Percentiles rank a stretch among this genome's conserved stretches.
Evolutionary conservation across 2,113 vertebrate genomes (phyloP).

Genomic region (Saguinus midas): DNA sequence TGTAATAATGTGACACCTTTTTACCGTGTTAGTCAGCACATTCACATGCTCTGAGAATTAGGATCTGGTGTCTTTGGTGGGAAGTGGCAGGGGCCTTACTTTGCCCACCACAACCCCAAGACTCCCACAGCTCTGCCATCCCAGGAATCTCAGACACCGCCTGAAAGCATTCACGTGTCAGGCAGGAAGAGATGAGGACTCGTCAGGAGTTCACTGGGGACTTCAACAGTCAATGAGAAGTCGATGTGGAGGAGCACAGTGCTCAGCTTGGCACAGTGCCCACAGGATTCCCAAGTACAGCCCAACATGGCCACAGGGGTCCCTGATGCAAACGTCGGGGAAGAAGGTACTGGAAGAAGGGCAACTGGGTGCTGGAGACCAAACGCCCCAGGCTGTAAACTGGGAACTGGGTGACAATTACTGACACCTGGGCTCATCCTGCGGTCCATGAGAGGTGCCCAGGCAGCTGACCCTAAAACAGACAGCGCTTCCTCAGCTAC

Average conservation of each 20-base stretch:
- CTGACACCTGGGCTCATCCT: not conserved
- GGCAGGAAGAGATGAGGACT: too few species aligned
- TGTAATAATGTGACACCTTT: not conserved
- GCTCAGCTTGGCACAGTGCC: rapidly evolving
- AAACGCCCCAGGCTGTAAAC: not conserved
- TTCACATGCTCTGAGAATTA: not conserved
- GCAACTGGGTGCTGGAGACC: not conserved
- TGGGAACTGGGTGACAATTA: not conserved
- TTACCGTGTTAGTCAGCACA: not conserved
- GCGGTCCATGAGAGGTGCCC: not conserved
- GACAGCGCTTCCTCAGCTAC: not conserved
- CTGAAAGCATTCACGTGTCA: rapidly evolving
- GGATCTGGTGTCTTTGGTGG: not conserved
- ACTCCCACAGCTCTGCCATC: not conserved
- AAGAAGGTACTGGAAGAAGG: not conserved
- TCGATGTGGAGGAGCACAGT: not conserved
- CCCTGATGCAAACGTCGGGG: not conserved
- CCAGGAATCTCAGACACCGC: rapidly evolving
- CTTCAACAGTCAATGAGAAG: not conserved
- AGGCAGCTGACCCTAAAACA: not conserved
- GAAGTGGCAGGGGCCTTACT: not conserved
- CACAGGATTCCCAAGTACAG: not conserved
- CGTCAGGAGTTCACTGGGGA: not conserved
- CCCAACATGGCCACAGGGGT: not conserved
- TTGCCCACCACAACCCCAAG: not conserved